Evolutionary conservation across 23 tunicate genomes (phyloP).

Genomic region (Styela clava): DNA sequence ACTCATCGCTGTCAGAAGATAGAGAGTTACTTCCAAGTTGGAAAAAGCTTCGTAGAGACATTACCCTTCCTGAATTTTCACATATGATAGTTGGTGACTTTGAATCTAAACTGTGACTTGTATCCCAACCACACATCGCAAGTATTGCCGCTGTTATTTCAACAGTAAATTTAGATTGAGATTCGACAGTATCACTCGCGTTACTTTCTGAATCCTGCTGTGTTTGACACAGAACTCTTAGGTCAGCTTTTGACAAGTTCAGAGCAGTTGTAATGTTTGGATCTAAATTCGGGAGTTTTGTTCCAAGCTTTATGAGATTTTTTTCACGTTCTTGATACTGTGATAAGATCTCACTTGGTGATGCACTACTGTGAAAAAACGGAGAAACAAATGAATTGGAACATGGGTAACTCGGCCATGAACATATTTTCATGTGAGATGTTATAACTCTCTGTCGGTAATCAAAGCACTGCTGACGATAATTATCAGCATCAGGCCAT

Average conservation of each 20-base stretch:
- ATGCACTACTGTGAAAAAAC: slow-evolving; percentile 25
- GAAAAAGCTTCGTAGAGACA: not conserved
- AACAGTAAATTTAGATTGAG: not conserved
- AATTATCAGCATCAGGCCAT: slow-evolving; percentile 54
- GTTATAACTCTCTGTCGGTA: slow-evolving; percentile 32
- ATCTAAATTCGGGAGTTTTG: slow-evolving; percentile 32
- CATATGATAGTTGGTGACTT: slow-evolving; percentile 5
- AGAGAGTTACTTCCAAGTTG: not conserved
- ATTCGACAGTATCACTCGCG: slow-evolving; percentile 2
- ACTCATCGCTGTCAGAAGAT: not conserved
- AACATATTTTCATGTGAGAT: slow-evolving; percentile 63
- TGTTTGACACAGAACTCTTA: not conserved
- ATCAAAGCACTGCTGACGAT: slow-evolving; percentile 36
- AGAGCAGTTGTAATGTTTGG: slow-evolving; percentile 14
- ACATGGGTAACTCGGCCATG: slow-evolving; percentile 66
- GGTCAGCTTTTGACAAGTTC: not conserved
- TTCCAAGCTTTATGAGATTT: slow-evolving; percentile 14
- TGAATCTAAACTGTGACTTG: slow-evolving; percentile 6
- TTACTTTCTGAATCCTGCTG: not conserved
- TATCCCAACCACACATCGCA: slow-evolving; percentile 85
- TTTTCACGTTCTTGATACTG: slow-evolving; percentile 32
- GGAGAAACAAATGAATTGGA: slow-evolving; percentile 38
- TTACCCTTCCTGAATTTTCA: not conserved
- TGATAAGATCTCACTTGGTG: not conserved
- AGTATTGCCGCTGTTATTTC: slow-evolving; percentile 40